phyloP scores from a whole-genome alignment of 2,888 invertebrate species.

The Stenotaenia linearis region DNA sequence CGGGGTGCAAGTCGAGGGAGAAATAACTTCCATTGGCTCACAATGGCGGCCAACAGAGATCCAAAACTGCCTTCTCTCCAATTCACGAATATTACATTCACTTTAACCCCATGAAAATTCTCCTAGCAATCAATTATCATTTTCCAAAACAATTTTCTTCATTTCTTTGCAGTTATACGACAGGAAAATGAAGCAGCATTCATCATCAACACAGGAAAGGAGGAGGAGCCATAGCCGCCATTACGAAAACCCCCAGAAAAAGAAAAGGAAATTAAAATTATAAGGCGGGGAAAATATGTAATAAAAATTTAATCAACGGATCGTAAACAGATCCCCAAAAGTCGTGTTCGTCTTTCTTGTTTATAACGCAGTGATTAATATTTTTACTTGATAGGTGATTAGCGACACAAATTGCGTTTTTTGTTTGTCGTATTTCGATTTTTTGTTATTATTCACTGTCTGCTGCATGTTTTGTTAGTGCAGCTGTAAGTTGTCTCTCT shows the following conservation, averaged over 20 bases:
- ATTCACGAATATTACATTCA: neutral
- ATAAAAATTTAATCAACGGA: neutral
- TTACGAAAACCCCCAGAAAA: neutral
- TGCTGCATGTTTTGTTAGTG: neutral
- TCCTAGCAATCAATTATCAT: neutral
- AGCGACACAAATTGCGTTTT: neutral
- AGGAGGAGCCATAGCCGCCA: constrained; percentile 6
- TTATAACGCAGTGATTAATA: neutral
- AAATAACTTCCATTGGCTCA: constrained; percentile 17
- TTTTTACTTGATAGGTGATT: neutral
- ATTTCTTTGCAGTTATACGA: neutral
- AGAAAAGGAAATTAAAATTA: neutral
- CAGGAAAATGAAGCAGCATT: constrained; percentile 1
- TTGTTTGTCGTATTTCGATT: neutral
- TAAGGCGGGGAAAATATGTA: neutral
- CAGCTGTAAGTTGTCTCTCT: constrained; percentile 12
- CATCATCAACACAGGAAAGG: neutral
- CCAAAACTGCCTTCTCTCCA: neutral
- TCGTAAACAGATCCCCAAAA: neutral
- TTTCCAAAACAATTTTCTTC: constrained; percentile 5
- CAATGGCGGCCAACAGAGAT: constrained; percentile 23
- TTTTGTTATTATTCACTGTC: neutral
- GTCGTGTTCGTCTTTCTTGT: neutral
- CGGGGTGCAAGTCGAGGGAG: neutral
- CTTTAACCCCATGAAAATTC: neutral